Percentiles rank a stretch among this genome's conserved stretches.
Evolutionary conservation across 1,140 invertebrate species (phyloP).

Genomic region (Caenorhabditis tropicalis): DNA sequence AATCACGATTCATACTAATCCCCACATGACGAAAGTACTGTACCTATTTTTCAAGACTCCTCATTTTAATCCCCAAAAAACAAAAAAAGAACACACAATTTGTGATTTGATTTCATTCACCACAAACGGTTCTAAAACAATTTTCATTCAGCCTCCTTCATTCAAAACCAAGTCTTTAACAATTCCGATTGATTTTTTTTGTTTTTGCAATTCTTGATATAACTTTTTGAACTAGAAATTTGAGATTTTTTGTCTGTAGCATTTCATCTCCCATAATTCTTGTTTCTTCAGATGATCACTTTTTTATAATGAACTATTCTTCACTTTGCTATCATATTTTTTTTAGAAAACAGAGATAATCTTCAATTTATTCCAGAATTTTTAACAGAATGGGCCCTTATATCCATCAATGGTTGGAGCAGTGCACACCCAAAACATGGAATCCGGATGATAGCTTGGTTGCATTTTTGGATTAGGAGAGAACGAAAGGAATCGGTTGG

Average conservation of each 20-base stretch:
- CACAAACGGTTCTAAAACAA: conserved; percentile 29
- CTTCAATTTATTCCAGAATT: neutral
- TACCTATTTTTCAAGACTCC: neutral
- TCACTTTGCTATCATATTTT: neutral
- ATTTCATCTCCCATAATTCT: conserved; percentile 19
- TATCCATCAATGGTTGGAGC: conserved; percentile 78
- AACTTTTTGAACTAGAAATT: neutral
- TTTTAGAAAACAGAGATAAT: neutral
- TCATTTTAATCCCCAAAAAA: neutral
- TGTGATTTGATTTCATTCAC: conserved; percentile 44
- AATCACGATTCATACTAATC: conserved; percentile 2
- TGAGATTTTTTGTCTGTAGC: conserved; percentile 5
- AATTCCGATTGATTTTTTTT: conserved; percentile 5
- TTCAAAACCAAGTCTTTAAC: conserved; percentile 7
- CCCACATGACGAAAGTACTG: conserved; percentile 22
- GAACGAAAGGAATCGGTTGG: conserved; percentile 36
- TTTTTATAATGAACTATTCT: neutral
- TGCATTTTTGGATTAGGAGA: conserved; percentile 21
- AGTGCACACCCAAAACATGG: conserved; percentile 29
- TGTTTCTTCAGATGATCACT: neutral
- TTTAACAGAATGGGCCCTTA: conserved; percentile 79
- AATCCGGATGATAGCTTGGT: conserved; percentile 45
- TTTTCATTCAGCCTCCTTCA: neutral
- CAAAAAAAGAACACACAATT: conserved; percentile 35
- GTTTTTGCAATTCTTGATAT: neutral